phyloP scores from a whole-genome alignment of 2,113 vertebrate species.

The Neoarius graeffei region DNA sequence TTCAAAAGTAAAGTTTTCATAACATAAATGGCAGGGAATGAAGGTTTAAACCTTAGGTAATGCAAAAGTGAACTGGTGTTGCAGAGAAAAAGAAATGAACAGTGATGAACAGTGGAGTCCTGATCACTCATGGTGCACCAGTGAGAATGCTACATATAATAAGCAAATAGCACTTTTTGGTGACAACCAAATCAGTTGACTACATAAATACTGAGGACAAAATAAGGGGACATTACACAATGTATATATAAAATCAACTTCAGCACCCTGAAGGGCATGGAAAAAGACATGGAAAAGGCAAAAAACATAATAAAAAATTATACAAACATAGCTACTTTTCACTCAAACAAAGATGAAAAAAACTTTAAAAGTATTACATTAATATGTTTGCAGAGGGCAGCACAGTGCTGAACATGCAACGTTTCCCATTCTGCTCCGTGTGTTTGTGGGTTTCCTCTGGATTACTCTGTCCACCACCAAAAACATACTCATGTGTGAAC shows the following conservation, averaged over 20 bases:
- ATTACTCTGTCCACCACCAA: neutral
- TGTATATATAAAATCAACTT: neutral
- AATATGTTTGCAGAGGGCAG: neutral
- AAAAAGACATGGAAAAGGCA: neutral
- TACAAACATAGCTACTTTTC: neutral
- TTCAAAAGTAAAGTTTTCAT: neutral
- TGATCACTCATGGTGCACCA: neutral
- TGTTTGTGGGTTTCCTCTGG: neutral
- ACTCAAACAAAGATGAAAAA: neutral
- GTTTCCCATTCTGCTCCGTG: neutral
- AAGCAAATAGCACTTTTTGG: neutral
- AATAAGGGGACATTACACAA: neutral
- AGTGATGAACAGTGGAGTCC: neutral
- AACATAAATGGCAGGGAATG: neutral
- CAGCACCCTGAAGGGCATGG: neutral
- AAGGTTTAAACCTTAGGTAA: neutral
- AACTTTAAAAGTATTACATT: neutral
- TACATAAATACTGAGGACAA: neutral
- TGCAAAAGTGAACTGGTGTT: neutral
- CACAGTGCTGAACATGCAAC: too few relatives aligned
- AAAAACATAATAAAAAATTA: neutral
- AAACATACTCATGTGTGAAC: neutral
- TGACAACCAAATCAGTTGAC: neutral
- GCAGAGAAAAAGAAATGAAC: neutral
- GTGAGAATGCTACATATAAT: neutral